Conservation (phyloP, 2,797 vertebrate species). For the Scyliorhinus canicula region DNA sequence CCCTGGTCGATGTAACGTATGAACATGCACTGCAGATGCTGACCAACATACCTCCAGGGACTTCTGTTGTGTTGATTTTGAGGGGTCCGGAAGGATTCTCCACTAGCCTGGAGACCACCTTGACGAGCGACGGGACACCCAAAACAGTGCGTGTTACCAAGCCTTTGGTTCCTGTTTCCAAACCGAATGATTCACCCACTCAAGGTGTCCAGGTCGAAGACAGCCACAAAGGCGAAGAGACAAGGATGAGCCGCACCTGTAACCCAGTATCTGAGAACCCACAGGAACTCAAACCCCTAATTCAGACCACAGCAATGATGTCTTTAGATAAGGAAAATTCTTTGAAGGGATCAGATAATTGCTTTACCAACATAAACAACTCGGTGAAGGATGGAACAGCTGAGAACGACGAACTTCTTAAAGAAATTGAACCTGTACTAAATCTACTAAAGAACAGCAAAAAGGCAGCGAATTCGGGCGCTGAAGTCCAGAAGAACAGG, state of each 20-base stretch:
- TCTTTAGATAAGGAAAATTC: conserved; percentile 55
- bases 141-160: conserved; percentile 84
- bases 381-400: conserved; percentile 66
- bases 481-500: conserved; percentile 85
- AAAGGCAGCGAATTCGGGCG: conserved; percentile 68
- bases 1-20: conserved; percentile 86
- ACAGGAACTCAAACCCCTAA: conserved; percentile 54
- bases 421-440: conserved; percentile 86
- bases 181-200: conserved; percentile 66
- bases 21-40: conserved; percentile 83
- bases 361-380: conserved; percentile 45
- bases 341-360: conserved; percentile 54
- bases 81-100: conserved; percentile 91
- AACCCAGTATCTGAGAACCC: conserved; percentile 46
- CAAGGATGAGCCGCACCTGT: conserved; percentile 55
- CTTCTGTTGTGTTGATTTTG: conserved; percentile 86
- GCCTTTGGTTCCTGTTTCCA: conserved; percentile 62
- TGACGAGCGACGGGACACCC: conserved; percentile 79
- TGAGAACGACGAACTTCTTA: conserved; percentile 79
- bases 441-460: conserved; percentile 72
- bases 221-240: conserved; percentile 53
- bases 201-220: conserved; percentile 63
- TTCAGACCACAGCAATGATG: conserved; percentile 54
- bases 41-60: conserved; percentile 80
- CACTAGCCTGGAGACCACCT: conserved; percentile 92